Base-by-base conservation (phyloP, 1,140 invertebrate species). In the Halyomorpha halys region DNA sequence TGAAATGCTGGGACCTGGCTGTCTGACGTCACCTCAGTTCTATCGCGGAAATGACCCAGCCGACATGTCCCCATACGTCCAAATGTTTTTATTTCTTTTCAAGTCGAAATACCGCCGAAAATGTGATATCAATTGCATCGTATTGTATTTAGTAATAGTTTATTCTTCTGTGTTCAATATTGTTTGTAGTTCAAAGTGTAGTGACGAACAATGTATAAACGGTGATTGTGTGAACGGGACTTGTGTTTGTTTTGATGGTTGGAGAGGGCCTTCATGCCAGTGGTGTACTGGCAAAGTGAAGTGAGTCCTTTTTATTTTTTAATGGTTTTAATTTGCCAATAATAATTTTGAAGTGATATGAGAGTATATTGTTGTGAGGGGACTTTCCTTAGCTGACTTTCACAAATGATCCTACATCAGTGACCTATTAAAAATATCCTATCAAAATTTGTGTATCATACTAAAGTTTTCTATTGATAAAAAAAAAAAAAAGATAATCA, bases 201-300 rank as follows among this genome's bases (percentile, higher is more conserved):
- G 66, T 64, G 70, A 72, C 53, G 67, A 70, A n/a, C 69, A 72
- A 72, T 69, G 85, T 75, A 77, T 82, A 68, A 85, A 89, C 75
- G 88, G 87, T 34, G 76, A 81, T 62, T 94, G 90, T 81, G 80
- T 83, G 73, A 91, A 90, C 79, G 87, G 83, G 70, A 89, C 81
- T 71, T 95, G 92, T 80, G 76, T 89, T 62, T 96, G 92, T 79
- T 82, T 83, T 72, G 87, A 90, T 73, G 92, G 91, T 59, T 96
- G 91, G 91, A 87, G 90, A 75, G 91, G 91, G 53, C 76, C 83
- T 23, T 82, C 84, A 67, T 96, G 92, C 78, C 88, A 94, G 74
- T 89, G 86, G 74, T 94, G 91, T 79, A 87, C 85, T 62, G 91
- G 92, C 65, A 91, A 94, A 85, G 85, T 93, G 72, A 90, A 86